Base-by-base conservation (phyloP, 2,888 invertebrate species). In the Nowickia ferox region DNA sequence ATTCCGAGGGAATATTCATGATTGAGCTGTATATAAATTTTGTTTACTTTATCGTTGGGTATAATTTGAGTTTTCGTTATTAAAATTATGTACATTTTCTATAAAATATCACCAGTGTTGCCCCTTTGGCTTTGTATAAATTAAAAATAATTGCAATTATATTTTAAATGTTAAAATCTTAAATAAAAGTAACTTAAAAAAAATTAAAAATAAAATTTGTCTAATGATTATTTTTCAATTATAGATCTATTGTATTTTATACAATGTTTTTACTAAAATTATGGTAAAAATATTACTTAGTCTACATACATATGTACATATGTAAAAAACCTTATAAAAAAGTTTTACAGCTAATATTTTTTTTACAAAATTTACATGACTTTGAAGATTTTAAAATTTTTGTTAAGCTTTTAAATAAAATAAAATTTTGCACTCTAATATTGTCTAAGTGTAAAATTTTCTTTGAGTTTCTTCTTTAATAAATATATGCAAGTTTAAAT, bases 61-160 rank as follows among this genome's bases (percentile, higher is more conserved):
- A 61, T 40, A 22, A n/a, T 57, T 79, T 63, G 63, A 71, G 61
- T 69, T 78, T 61, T 66, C 46, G 11, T 65, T 57, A 11, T 79
- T 59, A 42, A 72, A 66, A 30, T 74, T 48, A 61, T 51, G 0
- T 6, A 57, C 51, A 61, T 53, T 17, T 63, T 51, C n/a, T 81
- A 79, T 38, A 65, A 65, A 55, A 81, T 81, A 82, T 82, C 76
- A 82, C 76, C 82, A 76, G 76, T 76, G 59, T 63, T 63, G 63
- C 68, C 69, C 78, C 53, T n/a, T 68, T 40, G 53, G 69, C 57
- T 72, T 61, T 42, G 15, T 19, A 46, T 79, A 53, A 65, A 53
- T 40, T 51, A 51, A 30, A 48, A 38, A 1, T 17, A 53, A 9
- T 30, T 46, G 17, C 44, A 30, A 53, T 69, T 30, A 55, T 0